Conservation (phyloP, 2,888 invertebrate genomes). For the Scaptodrosophila latifasciaeformis region DNA sequence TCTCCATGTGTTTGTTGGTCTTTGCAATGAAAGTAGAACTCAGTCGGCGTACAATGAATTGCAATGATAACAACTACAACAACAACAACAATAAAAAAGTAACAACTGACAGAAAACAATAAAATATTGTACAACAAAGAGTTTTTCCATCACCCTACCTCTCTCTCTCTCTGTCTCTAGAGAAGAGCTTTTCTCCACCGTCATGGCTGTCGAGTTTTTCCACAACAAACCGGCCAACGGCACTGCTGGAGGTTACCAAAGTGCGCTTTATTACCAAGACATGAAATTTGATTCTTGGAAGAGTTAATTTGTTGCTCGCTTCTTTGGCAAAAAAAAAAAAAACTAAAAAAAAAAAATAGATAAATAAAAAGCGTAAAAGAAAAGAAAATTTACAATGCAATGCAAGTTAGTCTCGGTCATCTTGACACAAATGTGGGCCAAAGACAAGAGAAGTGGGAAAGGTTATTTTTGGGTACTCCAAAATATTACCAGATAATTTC, state of each 20-base stretch:
- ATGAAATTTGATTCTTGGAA: constrained; percentile 66
- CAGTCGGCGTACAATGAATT: constrained; percentile 43
- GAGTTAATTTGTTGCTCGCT: constrained; percentile 55
- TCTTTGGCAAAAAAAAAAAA: constrained; percentile 6
- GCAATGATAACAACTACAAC: constrained; percentile 40
- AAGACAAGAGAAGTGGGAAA: too few relatives aligned
- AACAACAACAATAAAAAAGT: constrained; percentile 6
- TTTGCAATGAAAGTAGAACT: constrained; percentile 28
- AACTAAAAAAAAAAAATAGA: not conserved
- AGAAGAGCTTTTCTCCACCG: constrained; percentile 39
- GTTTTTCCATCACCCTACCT: constrained; percentile 7
- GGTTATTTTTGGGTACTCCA: too few relatives aligned
- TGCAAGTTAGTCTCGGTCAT: too few relatives aligned
- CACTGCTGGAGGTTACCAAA: constrained; percentile 40
- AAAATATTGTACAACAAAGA: constrained; percentile 43
- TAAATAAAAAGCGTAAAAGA: too few relatives aligned
- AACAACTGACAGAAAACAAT: constrained; percentile 24
- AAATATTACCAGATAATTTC: too few relatives aligned
- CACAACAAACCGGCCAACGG: not conserved
- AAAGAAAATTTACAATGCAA: constrained; percentile 43
- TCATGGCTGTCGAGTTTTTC: constrained; percentile 26
- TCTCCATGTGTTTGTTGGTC: constrained; percentile 14
- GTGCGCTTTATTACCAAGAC: constrained; percentile 37
- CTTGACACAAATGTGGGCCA: too few relatives aligned
- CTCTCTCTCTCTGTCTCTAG: constrained; percentile 11